Conservation (phyloP, 2,113 vertebrate species). For the Neodon shergylaensis region DNA sequence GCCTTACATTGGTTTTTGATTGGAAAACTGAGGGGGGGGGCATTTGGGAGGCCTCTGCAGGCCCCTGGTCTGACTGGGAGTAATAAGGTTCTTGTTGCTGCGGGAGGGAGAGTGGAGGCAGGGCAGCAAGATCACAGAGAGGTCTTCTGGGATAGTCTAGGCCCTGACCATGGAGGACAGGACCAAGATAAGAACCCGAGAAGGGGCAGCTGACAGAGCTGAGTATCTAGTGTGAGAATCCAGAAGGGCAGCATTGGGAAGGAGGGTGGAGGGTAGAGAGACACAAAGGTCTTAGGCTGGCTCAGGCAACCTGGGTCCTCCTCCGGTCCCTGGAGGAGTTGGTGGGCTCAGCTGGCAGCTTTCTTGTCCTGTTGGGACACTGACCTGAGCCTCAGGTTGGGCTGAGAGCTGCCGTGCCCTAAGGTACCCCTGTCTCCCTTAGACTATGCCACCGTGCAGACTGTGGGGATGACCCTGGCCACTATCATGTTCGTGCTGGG, state of each 20-base stretch:
- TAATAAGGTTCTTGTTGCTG: neutral
- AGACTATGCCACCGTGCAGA: conserved; percentile 93
- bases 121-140: neutral
- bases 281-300: neutral
- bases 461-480: conserved; percentile 91
- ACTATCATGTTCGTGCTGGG: conserved; percentile 91
- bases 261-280: neutral
- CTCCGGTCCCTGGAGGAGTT: neutral
- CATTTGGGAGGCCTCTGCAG: neutral
- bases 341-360: neutral
- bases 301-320: neutral
- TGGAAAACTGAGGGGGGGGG: neutral
- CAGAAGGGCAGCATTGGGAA: too few relatives aligned
- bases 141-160: neutral
- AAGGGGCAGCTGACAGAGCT: neutral
- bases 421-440: conserved; percentile 21
- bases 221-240: neutral
- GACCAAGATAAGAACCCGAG: neutral
- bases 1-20: neutral
- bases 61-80: neutral
- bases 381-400: neutral
- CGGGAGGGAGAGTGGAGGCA: neutral
- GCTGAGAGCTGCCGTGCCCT: neutral
- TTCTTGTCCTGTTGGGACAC: neutral
- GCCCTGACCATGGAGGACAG: neutral